Base-by-base conservation (phyloP, 2,888 invertebrate genomes). In the Teinopalpus imperialis region DNA sequence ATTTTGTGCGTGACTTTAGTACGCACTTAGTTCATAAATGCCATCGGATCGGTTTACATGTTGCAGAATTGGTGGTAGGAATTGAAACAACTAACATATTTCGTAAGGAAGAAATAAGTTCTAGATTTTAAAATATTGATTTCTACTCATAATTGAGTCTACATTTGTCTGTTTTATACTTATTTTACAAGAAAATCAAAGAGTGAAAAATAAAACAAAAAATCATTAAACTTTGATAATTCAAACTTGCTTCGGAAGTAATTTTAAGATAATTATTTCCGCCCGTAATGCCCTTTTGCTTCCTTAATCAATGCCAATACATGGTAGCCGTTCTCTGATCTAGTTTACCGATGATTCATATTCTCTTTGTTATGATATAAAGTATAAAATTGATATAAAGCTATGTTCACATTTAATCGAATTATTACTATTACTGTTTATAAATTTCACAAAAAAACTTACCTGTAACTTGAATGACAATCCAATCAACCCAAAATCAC, bases 401-500 rank as follows among this genome's bases (percentile, higher is more conserved):
- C 14, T 29, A 30, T 16, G 4, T 3, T 16, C 4, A 4, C 16
- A 4, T 16, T 16, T 3, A 4, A 16, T 27, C 21, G 39, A 14
- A 29, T 13, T 8, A 23, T 42, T 32, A 24, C 20, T 39, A 34
- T 18, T 30, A 45, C 27, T 43, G 18, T 39, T 41, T 34, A 42
- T 23, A 10, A 39, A 26, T 14, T 8, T 10, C 21, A 14, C 2
- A 23, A 9, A 27, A 42, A 6, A 9, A 36, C 43, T 48, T 36
- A 40, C 86, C 83, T 75, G 74, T 44, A 56, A 57, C 54, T 63
- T 60, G 61, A 64, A 67, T 73, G 76, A 76, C 82, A 88, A 87
- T 88, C 87, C 87, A 85, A 83, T 76, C 57, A 66, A 63, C 56
- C 36, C 59, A 63, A 74, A 77, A 75, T 72, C 82, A 83, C 79